Evolutionary conservation across 2,888 invertebrate genomes (phyloP).

Genomic region (Xestia xanthographa): DNA sequence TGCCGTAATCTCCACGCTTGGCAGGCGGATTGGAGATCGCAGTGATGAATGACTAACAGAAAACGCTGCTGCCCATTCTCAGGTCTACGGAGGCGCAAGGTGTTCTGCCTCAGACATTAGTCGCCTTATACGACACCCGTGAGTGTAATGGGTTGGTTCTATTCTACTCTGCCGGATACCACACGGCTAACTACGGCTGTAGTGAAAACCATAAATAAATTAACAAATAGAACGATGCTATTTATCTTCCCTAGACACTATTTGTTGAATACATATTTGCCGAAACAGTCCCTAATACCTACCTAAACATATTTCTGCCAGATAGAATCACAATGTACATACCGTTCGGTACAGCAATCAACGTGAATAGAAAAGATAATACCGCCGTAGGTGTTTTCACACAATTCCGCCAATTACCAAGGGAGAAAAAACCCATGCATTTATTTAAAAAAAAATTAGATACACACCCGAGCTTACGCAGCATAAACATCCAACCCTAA

Average conservation of each 20-base stretch:
- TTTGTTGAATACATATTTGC: not conserved
- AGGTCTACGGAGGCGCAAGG: too few relatives aligned
- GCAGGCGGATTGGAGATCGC: too few relatives aligned
- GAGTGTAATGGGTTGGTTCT: too few relatives aligned
- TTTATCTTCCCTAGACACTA: not conserved
- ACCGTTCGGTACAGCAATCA: slow-evolving; percentile 1
- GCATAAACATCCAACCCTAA: slow-evolving; percentile 49
- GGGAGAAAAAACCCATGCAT: slow-evolving; percentile 22
- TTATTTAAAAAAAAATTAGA: slow-evolving; percentile 28
- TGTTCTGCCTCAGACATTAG: too few relatives aligned
- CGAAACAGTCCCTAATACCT: not conserved
- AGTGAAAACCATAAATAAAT: not conserved
- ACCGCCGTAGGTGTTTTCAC: not conserved
- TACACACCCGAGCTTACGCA: slow-evolving; percentile 11
- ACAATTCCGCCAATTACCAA: slow-evolving; percentile 18
- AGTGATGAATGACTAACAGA: too few relatives aligned
- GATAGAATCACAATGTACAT: not conserved
- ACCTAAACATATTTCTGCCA: not conserved
- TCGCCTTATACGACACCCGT: too few relatives aligned
- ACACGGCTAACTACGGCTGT: too few relatives aligned
- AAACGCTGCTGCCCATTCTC: too few relatives aligned
- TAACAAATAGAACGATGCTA: not conserved
- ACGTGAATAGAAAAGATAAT: slow-evolving; percentile 5
- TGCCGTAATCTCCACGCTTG: too few relatives aligned
- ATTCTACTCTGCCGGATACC: too few relatives aligned